These are phyloP conservation scores for Malurus leucopterus DNA, from an alignment of 2,797 vertebrate species.

Conservation along the genomic window DNA sequence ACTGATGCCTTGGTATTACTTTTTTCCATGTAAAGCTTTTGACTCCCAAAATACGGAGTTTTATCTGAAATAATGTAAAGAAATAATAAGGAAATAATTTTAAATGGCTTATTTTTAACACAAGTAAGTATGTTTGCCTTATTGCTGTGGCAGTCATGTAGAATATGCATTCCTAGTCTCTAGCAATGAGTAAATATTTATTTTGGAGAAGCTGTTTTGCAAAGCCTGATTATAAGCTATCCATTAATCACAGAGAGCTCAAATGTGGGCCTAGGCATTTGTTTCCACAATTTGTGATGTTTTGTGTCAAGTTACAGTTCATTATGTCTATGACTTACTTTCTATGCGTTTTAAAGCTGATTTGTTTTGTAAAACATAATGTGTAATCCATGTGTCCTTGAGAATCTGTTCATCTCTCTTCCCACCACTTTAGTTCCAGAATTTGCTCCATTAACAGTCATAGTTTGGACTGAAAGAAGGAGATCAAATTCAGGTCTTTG, in stretches of 20 bases:
- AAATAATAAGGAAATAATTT: background rate
- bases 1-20: background rate
- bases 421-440: background rate
- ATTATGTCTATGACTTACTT: background rate
- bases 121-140: background rate
- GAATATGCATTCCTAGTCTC: background rate
- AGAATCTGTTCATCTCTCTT: background rate
- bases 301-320: background rate
- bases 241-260: background rate
- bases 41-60: background rate
- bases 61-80: background rate
- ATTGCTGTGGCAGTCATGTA: background rate
- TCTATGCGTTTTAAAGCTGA: background rate
- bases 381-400: background rate
- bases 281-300: background rate
- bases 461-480: background rate
- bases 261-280: background rate
- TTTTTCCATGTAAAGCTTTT: background rate
- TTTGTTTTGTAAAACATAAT: background rate
- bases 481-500: constrained; percentile 6
- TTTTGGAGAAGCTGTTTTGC: background rate
- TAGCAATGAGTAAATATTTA: background rate
- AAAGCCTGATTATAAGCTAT: background rate
- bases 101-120: background rate
- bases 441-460: background rate